A percentile compares a stretch with the other conserved stretches of the same genome.
Evolutionary conservation across 1,140 invertebrate genomes (phyloP).

Genomic region (Cyclina sinensis): DNA sequence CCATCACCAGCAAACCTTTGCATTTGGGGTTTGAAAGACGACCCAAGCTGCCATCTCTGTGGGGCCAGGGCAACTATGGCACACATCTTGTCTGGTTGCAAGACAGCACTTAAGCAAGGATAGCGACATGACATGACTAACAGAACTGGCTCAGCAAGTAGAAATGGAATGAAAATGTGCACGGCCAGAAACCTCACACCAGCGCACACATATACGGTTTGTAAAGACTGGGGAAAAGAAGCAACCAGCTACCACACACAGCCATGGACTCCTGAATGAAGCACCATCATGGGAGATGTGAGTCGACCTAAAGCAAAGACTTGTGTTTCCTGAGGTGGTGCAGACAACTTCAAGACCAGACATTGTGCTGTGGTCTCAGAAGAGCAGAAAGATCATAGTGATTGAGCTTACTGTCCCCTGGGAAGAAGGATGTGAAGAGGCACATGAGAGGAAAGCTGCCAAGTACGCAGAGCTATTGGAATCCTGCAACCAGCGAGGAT

Average conservation of each 20-base stretch:
- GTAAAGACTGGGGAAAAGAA: no score
- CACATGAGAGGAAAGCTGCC: conserved; percentile 62
- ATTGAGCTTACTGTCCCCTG: no score
- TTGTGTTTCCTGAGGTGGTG: background rate
- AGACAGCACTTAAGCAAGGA: no score
- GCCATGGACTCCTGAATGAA: no score
- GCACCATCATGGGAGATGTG: no score
- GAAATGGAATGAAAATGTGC: no score
- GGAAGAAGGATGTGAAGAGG: conserved; percentile 46
- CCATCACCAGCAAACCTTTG: conserved; percentile 14
- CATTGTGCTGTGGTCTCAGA: conserved; percentile 1
- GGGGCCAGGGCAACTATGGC: background rate
- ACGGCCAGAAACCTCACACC: no score
- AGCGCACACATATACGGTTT: no score
- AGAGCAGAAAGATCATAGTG: conserved; percentile 24
- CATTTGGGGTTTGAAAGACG: background rate
- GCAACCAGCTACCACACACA: background rate
- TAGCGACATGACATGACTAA: no score
- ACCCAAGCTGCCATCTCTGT: background rate
- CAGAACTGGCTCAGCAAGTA: no score
- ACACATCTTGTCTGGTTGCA: no score
- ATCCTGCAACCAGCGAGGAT: conserved; percentile 35
- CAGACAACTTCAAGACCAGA: conserved; percentile 21
- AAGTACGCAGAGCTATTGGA: conserved; percentile 51
- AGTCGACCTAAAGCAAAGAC: no score